Percentiles rank a stretch among this genome's conserved stretches.
These are phyloP conservation scores for Mythimna ferrago DNA, from an alignment of 2,888 invertebrate species.

Conservation along the genomic window DNA sequence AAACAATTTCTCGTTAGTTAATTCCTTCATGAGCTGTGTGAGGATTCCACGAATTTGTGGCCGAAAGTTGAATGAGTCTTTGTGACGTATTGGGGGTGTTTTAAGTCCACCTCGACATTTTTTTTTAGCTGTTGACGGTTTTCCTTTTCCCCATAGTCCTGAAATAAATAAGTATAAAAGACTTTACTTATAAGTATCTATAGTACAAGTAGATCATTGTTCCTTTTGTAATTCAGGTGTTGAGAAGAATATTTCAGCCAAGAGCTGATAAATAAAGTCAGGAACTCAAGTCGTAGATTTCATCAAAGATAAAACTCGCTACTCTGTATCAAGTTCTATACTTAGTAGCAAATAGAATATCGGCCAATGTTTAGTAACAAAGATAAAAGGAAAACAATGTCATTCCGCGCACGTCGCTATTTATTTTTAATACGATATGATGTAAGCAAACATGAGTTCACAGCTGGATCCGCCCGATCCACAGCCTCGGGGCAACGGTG, in stretches of 20 bases:
- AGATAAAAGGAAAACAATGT: conserved; percentile 73
- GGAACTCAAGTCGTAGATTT: conserved; percentile 4
- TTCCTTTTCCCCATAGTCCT: conserved; percentile 20
- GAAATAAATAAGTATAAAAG: conserved; percentile 8
- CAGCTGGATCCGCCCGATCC: conserved; percentile 38
- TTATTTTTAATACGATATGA: conserved; percentile 69
- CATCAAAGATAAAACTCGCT: conserved; percentile 22
- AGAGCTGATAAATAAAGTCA: neutral
- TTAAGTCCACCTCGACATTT: conserved; percentile 11
- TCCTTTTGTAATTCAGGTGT: neutral
- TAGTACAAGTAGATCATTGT: neutral
- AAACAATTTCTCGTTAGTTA: conserved; percentile 56
- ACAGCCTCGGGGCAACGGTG: conserved; percentile 37
- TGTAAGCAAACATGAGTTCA: conserved; percentile 65
- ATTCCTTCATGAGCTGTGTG: conserved; percentile 38
- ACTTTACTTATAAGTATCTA: neutral
- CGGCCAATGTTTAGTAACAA: conserved; percentile 60
- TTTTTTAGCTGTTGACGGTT: neutral
- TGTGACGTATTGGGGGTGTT: conserved; percentile 19
- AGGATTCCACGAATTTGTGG: conserved; percentile 30
- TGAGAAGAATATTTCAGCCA: conserved; percentile 6
- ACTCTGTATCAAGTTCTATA: conserved; percentile 30
- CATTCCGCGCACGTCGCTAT: conserved; percentile 55
- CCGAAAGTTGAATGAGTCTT: conserved; percentile 29
- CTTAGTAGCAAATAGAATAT: conserved; percentile 40